Evolutionary conservation across 2,113 vertebrate species (phyloP).

Genomic region (Bolborhynchus lineola): DNA sequence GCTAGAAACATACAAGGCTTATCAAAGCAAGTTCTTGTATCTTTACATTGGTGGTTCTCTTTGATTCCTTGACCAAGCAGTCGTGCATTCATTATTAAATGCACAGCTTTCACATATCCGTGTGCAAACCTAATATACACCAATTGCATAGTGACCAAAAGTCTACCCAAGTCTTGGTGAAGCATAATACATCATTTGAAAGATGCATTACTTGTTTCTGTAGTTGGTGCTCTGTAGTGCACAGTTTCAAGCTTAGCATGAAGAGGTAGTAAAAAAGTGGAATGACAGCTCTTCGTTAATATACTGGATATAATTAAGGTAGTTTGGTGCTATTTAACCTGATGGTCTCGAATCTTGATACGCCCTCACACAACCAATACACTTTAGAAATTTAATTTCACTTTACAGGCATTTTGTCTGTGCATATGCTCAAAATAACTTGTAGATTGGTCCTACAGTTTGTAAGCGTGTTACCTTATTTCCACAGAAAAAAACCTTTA

Average conservation of each 20-base stretch:
- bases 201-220: background rate
- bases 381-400: background rate
- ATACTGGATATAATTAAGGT: background rate
- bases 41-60: background rate
- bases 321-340: background rate
- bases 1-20: background rate
- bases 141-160: background rate
- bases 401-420: background rate
- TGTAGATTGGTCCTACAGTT: background rate
- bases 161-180: background rate
- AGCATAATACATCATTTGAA: background rate
- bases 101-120: background rate
- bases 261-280: background rate
- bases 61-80: background rate
- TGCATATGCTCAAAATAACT: background rate
- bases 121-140: background rate
- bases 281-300: background rate
- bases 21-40: background rate
- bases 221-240: background rate
- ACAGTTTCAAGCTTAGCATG: background rate
- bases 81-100: background rate
- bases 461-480: background rate
- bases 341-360: background rate
- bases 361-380: fast-evolving
- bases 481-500: background rate